phyloP scores from a whole-genome alignment of 2,888 invertebrate species.

The Calameuta pallipes region DNA sequence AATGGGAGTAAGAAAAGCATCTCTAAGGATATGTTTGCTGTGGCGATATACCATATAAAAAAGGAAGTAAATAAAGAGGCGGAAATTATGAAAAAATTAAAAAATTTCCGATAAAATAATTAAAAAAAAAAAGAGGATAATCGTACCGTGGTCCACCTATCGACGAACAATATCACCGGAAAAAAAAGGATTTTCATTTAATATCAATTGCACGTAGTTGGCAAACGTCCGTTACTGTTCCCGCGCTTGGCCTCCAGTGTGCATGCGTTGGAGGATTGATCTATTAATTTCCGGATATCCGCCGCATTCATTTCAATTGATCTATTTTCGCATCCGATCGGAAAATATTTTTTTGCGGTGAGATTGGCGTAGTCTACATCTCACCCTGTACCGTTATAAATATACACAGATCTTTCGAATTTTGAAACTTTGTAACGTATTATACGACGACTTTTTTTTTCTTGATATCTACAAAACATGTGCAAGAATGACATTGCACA shows the following conservation, averaged over 20 bases:
- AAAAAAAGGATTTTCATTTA: not conserved
- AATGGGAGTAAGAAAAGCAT: not conserved
- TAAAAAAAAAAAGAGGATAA: not conserved
- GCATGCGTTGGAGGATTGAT: not conserved
- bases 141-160: not conserved
- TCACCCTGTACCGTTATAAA: not conserved
- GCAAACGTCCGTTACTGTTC: slow-evolving; percentile 34
- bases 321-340: not conserved
- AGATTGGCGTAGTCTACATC: not conserved
- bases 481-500: slow-evolving; percentile 32
- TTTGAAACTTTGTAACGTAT: not conserved
- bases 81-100: not conserved
- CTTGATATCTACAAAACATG: slow-evolving; percentile 14
- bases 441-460: not conserved
- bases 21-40: not conserved
- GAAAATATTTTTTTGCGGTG: not conserved
- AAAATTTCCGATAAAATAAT: not conserved
- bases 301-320: not conserved
- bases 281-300: not conserved
- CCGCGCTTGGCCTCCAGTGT: slow-evolving; percentile 15
- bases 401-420: not conserved
- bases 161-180: not conserved
- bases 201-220: not conserved
- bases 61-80: not conserved
- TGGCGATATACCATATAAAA: not conserved